Conservation (phyloP, 2,797 vertebrate genomes). For the Aulostomus chinensis region DNA sequence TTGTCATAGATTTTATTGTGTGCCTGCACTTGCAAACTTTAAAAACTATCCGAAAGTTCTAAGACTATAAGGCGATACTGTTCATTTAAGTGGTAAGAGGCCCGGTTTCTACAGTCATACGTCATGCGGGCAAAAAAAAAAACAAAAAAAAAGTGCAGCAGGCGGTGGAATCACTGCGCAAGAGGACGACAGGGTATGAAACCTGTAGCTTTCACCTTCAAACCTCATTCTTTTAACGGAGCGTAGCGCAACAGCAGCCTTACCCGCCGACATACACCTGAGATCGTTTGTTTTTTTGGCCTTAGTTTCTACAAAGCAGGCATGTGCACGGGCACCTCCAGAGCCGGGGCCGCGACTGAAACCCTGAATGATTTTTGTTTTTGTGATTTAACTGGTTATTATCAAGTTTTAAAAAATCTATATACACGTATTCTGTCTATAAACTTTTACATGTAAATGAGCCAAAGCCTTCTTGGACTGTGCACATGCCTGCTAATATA, state of each 20-base stretch:
- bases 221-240: conserved; percentile 37
- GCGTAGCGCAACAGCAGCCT: conserved; percentile 57
- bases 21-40: too few relatives aligned
- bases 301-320: conserved; percentile 16
- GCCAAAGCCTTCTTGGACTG: conserved; percentile 28
- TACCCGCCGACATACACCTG: conserved; percentile 22
- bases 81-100: too few relatives aligned
- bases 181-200: not conserved
- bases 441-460: conserved; percentile 26
- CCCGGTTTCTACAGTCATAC: too few relatives aligned
- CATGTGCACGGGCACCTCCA: too few relatives aligned
- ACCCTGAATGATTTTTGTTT: too few relatives aligned
- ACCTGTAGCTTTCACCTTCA: conserved; percentile 48
- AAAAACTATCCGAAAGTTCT: too few relatives aligned
- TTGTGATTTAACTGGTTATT: too few relatives aligned
- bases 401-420: too few relatives aligned
- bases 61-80: too few relatives aligned
- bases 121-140: too few relatives aligned
- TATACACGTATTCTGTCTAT: not conserved
- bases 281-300: not conserved
- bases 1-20: too few relatives aligned
- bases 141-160: not conserved
- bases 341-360: too few relatives aligned
- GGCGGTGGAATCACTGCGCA: not conserved
- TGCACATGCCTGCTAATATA: conserved; percentile 37